Base-by-base conservation (phyloP, 2,888 invertebrate genomes). In the Campopleginae sp. region DNA sequence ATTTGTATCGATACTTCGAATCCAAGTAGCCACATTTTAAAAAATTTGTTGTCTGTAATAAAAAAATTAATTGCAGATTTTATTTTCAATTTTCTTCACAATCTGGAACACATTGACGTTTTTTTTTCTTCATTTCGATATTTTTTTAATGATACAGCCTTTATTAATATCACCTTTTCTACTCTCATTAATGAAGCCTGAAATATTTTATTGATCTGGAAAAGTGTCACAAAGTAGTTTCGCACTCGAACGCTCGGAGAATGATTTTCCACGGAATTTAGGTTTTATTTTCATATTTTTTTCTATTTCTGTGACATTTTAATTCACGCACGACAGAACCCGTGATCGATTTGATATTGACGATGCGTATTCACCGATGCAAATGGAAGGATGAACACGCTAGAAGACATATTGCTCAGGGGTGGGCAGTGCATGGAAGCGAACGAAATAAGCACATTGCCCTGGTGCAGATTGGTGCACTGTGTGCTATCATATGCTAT, bases 361-460 rank as follows among this genome's bases (percentile, higher is more conserved):
- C 58, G 3, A 27, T 27, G 14, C 5, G 14, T 12, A 70, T 82
- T 44, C 66, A 31, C 27, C 27, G 77, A 72, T 79, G 72, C 44
- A 65, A 42, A 79, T 68, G 68, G 19, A 75, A 48, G 54, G 84
- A 82, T 79, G 42, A 38, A 74, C 66, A 79, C 75, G 77, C 66
- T 80, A 71, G 85, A 74, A 74, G 76, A 42, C 63, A 82, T 79
- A 81, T 71, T 82, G 48, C 31, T 14, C 17, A 5, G 76, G 72
- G 80, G 79, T n/a, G 75, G 8, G 19, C 8, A 51, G 74, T 14
- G n/a, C 19, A n/a, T 7, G 63, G 44, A 54, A 42, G 33, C 12
- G 12, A 66, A 76, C 31, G 68, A 27, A 27, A 58, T 27, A 14
- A 23, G 27, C 58, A 58, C 58, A 27, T 58, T 58, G 58, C 58